Conservation (phyloP, 2,888 invertebrate species). For the Pedicia rivosa region DNA sequence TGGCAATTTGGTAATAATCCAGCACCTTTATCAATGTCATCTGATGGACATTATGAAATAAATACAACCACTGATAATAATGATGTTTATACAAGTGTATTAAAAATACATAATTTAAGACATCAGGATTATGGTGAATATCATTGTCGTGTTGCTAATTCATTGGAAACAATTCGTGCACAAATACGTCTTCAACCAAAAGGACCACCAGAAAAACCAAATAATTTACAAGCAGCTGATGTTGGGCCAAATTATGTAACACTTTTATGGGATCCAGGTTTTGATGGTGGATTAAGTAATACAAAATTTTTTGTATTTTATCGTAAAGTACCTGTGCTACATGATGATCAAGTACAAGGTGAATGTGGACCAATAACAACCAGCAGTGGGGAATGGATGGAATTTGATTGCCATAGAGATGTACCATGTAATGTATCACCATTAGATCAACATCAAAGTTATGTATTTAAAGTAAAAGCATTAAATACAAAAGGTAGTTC, state of each 20-base stretch:
- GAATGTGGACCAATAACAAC: slow-evolving; percentile 42
- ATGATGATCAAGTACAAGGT: slow-evolving; percentile 41
- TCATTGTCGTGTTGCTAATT: slow-evolving; percentile 73
- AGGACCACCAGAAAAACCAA: slow-evolving; percentile 74
- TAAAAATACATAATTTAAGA: slow-evolving; percentile 56
- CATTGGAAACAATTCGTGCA: slow-evolving; percentile 57
- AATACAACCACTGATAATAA: slow-evolving; percentile 66
- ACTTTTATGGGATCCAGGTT: slow-evolving; percentile 75
- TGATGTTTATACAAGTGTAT: slow-evolving; percentile 68
- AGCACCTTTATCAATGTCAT: slow-evolving; percentile 58
- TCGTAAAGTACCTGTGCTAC: slow-evolving; percentile 44
- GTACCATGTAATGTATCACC: slow-evolving; percentile 80
- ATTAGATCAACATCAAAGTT: slow-evolving; percentile 73
- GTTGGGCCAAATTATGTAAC: slow-evolving; percentile 66
- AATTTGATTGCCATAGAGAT: slow-evolving; percentile 68
- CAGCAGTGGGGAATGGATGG: slow-evolving; percentile 54
- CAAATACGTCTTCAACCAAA: slow-evolving; percentile 70
- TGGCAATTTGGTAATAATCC: slow-evolving; percentile 72
- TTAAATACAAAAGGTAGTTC: slow-evolving; percentile 77
- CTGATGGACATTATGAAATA: slow-evolving; percentile 74
- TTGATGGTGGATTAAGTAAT: slow-evolving; percentile 74
- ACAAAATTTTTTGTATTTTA: slow-evolving; percentile 81
- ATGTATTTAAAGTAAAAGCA: slow-evolving; percentile 78
- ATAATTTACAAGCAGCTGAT: slow-evolving; percentile 50
- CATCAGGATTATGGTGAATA: slow-evolving; percentile 85